Conservation (phyloP, 2,113 vertebrate genomes). For the Monarcha castaneiventris region DNA sequence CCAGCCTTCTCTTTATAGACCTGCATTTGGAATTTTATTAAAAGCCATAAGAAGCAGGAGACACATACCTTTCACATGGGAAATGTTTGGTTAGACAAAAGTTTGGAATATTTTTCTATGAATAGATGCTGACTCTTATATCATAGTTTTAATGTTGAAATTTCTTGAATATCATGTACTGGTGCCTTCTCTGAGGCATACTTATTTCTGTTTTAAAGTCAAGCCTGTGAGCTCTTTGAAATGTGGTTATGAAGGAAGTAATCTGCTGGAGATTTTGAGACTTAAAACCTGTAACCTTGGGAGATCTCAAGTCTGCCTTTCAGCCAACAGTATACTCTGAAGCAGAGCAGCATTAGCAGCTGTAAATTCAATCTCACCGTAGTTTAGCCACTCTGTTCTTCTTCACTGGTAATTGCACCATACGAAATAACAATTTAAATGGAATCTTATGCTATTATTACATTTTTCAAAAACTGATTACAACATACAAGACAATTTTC, state of each 20-base stretch:
- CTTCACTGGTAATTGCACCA: slow-evolving; percentile 4
- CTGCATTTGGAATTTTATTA: background rate
- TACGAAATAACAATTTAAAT: slow-evolving; percentile 45
- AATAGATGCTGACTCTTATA: background rate
- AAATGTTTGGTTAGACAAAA: background rate
- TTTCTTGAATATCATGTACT: background rate
- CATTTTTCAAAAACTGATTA: slow-evolving; percentile 51
- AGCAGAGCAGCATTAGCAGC: slow-evolving; percentile 4
- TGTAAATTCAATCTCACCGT: slow-evolving; percentile 46
- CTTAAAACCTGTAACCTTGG: background rate
- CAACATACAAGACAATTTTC: slow-evolving; percentile 10
- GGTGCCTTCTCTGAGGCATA: background rate
- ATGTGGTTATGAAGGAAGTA: background rate
- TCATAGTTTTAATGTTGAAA: background rate
- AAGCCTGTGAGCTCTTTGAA: background rate
- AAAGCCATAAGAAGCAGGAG: background rate
- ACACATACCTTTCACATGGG: background rate
- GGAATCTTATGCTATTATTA: slow-evolving; percentile 1
- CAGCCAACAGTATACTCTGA: background rate
- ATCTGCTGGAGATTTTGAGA: background rate
- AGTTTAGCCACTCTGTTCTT: slow-evolving; percentile 27
- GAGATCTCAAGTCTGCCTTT: background rate
- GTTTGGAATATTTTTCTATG: background rate
- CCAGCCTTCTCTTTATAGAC: background rate
- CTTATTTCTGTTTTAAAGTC: background rate